These are phyloP conservation scores for Esox masquinongy DNA, from an alignment of 2,797 vertebrate species.

Conservation along the genomic window DNA sequence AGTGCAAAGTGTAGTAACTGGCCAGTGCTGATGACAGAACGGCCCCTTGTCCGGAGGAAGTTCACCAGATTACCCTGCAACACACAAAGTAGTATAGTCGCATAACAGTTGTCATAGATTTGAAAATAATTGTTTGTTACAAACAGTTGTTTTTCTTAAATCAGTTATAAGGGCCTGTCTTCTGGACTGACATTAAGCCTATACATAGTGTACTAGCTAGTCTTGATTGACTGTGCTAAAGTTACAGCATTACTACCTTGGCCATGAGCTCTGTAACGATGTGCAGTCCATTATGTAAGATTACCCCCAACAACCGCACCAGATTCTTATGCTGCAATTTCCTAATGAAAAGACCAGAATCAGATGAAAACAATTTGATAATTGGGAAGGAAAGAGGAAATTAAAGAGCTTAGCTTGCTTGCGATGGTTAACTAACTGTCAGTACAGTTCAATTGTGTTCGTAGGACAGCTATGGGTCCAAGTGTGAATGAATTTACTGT, in stretches of 20 bases:
- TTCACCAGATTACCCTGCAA: conserved; percentile 90
- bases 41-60: conserved; percentile 85
- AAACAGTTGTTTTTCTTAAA: neutral
- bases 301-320: conserved; percentile 86
- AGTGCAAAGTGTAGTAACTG: conserved; percentile 85
- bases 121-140: neutral
- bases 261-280: conserved; percentile 92
- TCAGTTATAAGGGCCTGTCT: neutral
- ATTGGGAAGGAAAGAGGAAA: neutral
- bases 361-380: neutral
- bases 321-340: conserved; percentile 90
- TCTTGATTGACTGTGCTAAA: neutral
- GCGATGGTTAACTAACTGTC: too few species aligned
- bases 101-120: neutral
- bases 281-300: conserved; percentile 87
- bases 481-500: too few species aligned
- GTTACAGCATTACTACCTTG: conserved; percentile 78
- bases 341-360: conserved; percentile 58
- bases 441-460: too few species aligned
- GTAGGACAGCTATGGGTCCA: too few species aligned
- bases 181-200: neutral
- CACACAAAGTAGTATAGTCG: neutral
- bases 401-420: neutral
- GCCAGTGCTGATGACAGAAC: conserved; percentile 60
- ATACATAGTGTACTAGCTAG: neutral